These are phyloP conservation scores for Escarpia spicata DNA, from an alignment of 2,888 invertebrate genomes.

Conservation along the genomic window DNA sequence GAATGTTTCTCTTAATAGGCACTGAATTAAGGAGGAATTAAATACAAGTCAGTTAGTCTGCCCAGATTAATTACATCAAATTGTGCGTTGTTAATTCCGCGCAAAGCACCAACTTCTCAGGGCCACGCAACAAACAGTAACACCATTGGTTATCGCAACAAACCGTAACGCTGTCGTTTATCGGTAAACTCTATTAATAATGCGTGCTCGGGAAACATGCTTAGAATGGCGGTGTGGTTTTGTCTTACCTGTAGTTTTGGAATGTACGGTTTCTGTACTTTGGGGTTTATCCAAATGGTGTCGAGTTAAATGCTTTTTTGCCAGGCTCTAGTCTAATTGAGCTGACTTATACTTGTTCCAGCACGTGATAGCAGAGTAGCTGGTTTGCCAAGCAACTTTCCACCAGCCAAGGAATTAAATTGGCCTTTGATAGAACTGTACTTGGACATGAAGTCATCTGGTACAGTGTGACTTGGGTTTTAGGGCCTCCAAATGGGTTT, in stretches of 20 bases:
- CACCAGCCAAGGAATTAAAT: background rate
- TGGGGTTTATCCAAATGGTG: background rate
- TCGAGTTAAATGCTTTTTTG: background rate
- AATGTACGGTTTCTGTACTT: background rate
- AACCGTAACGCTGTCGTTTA: background rate
- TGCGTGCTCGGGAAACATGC: background rate
- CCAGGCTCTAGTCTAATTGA: background rate
- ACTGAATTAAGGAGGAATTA: background rate
- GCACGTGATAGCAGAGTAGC: background rate
- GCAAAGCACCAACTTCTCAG: background rate
- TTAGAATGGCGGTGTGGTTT: background rate
- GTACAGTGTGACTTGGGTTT: background rate
- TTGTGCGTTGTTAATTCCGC: background rate
- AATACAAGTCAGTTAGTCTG: background rate
- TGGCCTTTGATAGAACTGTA: background rate
- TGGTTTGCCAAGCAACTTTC: background rate
- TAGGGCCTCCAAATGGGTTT: background rate
- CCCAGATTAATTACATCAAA: background rate
- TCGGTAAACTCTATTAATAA: slow-evolving; percentile 3
- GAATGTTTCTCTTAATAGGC: background rate
- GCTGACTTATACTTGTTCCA: background rate
- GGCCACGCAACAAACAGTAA: background rate
- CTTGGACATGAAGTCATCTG: background rate
- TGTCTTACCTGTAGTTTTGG: background rate
- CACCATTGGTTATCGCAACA: background rate